Conservation (phyloP, 2,797 vertebrate species). For the Moxostoma hubbsi region DNA sequence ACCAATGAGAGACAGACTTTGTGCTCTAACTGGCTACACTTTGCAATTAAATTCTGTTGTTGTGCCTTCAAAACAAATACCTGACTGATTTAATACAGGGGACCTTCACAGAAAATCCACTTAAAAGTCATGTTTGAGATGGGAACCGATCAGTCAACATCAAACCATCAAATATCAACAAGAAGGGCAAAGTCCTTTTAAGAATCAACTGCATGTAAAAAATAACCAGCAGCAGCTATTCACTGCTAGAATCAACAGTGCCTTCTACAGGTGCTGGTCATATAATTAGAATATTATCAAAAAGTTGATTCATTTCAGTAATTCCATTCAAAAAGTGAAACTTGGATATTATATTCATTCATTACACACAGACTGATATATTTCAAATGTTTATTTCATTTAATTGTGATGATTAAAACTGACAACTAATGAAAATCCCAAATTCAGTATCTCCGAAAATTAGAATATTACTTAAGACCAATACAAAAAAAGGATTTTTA, state of each 20-base stretch:
- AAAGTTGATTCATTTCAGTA: too few species aligned
- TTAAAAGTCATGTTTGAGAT: constrained; percentile 63
- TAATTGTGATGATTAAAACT: too few species aligned
- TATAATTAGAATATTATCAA: too few species aligned
- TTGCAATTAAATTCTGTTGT: constrained; percentile 59
- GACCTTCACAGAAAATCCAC: constrained; percentile 79
- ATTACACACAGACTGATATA: too few species aligned
- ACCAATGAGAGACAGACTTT: constrained; percentile 64
- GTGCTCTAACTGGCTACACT: constrained; percentile 73
- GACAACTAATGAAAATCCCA: too few species aligned
- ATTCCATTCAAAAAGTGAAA: too few species aligned
- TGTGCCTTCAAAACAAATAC: constrained; percentile 66
- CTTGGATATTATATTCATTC: too few species aligned
- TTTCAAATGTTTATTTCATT: too few species aligned
- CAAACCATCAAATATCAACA: constrained; percentile 41
- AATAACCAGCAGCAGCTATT: constrained; percentile 19
- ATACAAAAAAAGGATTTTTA: too few species aligned
- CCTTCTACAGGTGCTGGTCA: too few species aligned
- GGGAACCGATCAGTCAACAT: constrained; percentile 57
- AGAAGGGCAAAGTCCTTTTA: constrained; percentile 10
- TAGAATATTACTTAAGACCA: too few species aligned
- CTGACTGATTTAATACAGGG: constrained; percentile 61
- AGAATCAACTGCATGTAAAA: constrained; percentile 35
- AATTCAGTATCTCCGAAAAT: too few species aligned
- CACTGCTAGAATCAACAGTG: constrained; percentile 18